Evolutionary conservation across 2,888 invertebrate species (phyloP).

Genomic region (Drosophila merina): DNA sequence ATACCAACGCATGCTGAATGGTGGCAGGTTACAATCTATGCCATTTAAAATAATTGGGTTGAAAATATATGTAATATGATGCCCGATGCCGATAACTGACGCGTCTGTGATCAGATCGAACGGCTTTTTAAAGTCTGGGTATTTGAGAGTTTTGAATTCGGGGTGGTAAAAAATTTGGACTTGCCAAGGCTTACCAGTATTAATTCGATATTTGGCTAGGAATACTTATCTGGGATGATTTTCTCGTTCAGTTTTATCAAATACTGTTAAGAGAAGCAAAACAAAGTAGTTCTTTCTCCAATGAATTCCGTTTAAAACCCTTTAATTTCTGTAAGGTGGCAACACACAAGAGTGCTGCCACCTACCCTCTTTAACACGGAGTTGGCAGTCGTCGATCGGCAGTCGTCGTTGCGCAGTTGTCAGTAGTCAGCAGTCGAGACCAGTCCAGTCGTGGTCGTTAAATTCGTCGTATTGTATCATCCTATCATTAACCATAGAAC

Average conservation of each 20-base stretch:
- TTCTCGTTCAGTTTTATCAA: background rate
- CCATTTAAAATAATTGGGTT: slow-evolving; percentile 1
- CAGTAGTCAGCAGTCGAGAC: no score
- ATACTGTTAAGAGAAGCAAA: no score
- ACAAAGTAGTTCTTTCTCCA: no score
- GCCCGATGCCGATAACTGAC: slow-evolving; percentile 3
- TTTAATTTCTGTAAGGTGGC: no score
- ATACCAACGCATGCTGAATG: slow-evolving; percentile 1
- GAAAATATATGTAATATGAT: background rate
- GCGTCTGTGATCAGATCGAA: slow-evolving; percentile 11
- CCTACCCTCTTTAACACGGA: no score
- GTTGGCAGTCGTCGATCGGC: no score
- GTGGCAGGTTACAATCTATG: slow-evolving; percentile 5
- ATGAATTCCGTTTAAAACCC: no score
- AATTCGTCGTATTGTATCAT: no score
- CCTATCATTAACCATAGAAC: no score
- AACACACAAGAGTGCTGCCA: no score
- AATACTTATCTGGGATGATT: background rate
- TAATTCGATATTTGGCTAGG: background rate
- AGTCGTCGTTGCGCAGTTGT: no score
- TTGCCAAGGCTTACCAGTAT: background rate
- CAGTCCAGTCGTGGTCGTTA: no score
- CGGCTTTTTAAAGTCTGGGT: slow-evolving; percentile 6
- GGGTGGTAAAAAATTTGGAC: background rate
- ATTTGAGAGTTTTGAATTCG: background rate